A percentile compares a stretch with the other conserved stretches of the same genome.
phyloP scores from a whole-genome alignment of 1,140 invertebrate species.

The Trachelipus rathkii region DNA sequence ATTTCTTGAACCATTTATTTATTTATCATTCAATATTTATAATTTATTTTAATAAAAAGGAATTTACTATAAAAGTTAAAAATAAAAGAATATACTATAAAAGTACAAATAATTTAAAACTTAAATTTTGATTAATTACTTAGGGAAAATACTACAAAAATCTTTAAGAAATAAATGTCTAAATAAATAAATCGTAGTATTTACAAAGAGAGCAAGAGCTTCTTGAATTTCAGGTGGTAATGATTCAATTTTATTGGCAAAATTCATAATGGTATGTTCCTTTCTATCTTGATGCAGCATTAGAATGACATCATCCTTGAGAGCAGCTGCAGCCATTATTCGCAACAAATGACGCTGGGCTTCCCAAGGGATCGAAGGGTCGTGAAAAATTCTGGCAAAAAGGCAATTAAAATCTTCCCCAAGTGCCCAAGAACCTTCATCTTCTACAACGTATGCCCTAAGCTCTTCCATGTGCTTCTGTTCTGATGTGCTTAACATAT shows the following conservation, averaged over 20 bases:
- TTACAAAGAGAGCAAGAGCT: slow-evolving; percentile 74
- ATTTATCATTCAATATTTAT: no score
- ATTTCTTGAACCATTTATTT: no score
- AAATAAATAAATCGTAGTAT: slow-evolving; percentile 47
- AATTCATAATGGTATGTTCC: slow-evolving; percentile 80
- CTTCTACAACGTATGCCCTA: slow-evolving; percentile 76
- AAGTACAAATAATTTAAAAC: no score
- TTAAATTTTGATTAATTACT: no score
- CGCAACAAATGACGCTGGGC: slow-evolving; percentile 47
- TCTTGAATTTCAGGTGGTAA: slow-evolving; percentile 70
- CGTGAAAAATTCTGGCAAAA: slow-evolving; percentile 46
- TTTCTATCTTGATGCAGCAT: slow-evolving; percentile 82
- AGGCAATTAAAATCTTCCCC: slow-evolving; percentile 81
- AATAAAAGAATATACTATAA: no score
- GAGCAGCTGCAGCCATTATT: slow-evolving; percentile 58
- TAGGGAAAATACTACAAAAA: no score
- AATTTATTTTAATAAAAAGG: no score
- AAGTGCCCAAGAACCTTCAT: slow-evolving; percentile 85
- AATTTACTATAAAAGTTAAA: no score
- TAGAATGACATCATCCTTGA: slow-evolving; percentile 85
- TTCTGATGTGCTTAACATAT: slow-evolving; percentile 65
- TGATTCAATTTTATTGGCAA: slow-evolving; percentile 75
- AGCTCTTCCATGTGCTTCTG: slow-evolving; percentile 70
- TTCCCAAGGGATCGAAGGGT: slow-evolving; percentile 45
- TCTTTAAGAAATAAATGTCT: no score